phyloP scores from a whole-genome alignment of 2,113 vertebrate species.

The Salvelinus fontinalis region DNA sequence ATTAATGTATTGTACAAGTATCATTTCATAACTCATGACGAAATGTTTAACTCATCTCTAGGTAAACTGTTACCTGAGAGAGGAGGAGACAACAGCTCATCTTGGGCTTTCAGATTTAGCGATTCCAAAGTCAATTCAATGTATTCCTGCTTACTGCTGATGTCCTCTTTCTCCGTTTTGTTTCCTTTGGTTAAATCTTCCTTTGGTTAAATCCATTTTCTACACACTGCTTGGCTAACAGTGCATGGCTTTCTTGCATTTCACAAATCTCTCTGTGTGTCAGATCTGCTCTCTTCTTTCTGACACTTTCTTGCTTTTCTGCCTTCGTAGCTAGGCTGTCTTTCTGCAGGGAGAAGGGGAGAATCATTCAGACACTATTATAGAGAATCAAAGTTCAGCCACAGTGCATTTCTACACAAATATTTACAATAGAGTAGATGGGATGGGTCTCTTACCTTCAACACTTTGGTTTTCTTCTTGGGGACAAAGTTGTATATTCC shows the following conservation, averaged over 20 bases:
- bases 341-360: conserved; percentile 39
- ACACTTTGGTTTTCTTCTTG: conserved; percentile 90
- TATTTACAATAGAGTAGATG: neutral
- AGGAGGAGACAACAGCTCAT: conserved; percentile 79
- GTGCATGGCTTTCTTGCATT: neutral
- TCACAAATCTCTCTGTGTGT: conserved; percentile 69
- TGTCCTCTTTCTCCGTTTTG: conserved; percentile 27
- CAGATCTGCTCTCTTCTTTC: conserved; percentile 69
- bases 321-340: conserved; percentile 47
- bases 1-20: neutral
- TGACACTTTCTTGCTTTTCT: too few species aligned
- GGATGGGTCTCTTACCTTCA: conserved; percentile 52
- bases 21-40: neutral
- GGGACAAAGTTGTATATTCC: conserved; percentile 95
- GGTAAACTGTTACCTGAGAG: conserved; percentile 73
- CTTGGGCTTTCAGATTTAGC: conserved; percentile 86
- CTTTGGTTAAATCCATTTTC: neutral
- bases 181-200: neutral
- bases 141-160: conserved; percentile 78
- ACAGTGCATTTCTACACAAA: neutral
- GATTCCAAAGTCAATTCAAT: conserved; percentile 90
- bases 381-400: neutral
- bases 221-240: neutral
- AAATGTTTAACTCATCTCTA: neutral
- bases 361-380: neutral